Evolutionary conservation across 1,140 invertebrate genomes (phyloP), one percentile per base, ranked within the genome.

Genomic region (Drosophila sechellia): DNA sequence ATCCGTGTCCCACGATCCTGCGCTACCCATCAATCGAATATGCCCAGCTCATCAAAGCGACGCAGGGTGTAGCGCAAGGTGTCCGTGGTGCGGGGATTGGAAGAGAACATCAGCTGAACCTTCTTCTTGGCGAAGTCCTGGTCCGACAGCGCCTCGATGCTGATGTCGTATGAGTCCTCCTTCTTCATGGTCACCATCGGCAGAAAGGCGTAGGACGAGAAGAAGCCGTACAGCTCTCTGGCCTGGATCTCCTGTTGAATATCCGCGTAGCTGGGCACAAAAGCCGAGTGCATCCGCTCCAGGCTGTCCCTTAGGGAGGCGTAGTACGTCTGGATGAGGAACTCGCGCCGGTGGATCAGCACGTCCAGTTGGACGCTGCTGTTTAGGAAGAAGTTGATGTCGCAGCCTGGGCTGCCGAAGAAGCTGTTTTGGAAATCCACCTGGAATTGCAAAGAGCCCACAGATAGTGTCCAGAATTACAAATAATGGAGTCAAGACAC

Each of bases 121-220:
- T 92, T 92, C 52, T 90, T 85, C 12, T 77, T 79, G 40, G 91
- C 91, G 40, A 92, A 91, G n/a, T 85, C 86, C 34, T 73, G 63
- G 52, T 91, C 71, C 12, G 78, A 71, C 0, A 92, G 34, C 0
- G 90, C 85, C 55, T 92, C 91, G 10, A 92, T 68, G 71, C 81
- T 90, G 34, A 89, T 89, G 43, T 92, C 91, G 25, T 17, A 73
- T 10, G 90, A 92, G 39, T 92, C 87, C 71, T 92, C 90, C 70
- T 92, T 92, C 5, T 60, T 65, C 90, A 92, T 92, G 52, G 90
- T 89, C 10, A 92, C 91, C 90, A 91, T 91, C 10, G 90, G 90
- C 56, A 92, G 57, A 34, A 92, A 90, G 12, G 87, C 87, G 31
- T 90, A 90, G 17, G 87, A 83, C 6, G 87, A 87, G 49, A 92